Evolutionary conservation across 2,113 vertebrate genomes (phyloP).

Genomic region (Mus spicilegus): DNA sequence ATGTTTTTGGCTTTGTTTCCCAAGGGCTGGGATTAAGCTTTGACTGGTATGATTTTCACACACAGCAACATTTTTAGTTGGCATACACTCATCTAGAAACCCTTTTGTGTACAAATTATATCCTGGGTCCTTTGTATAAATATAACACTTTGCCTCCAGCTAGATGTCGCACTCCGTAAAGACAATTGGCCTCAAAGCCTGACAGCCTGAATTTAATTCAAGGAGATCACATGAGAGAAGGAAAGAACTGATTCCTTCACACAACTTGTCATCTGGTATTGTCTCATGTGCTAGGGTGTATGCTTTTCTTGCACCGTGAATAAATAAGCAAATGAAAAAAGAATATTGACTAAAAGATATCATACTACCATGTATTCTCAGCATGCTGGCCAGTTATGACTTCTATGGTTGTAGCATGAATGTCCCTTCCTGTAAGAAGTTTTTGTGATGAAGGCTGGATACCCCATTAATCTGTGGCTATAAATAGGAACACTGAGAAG

Average conservation of each 20-base stretch:
- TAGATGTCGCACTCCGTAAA: no score
- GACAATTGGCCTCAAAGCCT: not conserved
- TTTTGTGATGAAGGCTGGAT: not conserved
- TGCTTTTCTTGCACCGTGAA: not conserved
- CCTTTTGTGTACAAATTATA: constrained; percentile 6
- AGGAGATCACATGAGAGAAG: not conserved
- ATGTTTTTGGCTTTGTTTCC: not conserved
- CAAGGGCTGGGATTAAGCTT: not conserved
- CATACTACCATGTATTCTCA: not conserved
- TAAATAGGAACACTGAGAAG: not conserved
- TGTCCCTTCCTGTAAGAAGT: not conserved
- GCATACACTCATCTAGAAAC: not conserved
- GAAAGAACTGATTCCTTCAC: not conserved
- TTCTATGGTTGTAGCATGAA: not conserved
- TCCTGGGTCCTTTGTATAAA: not conserved
- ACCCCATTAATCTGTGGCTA: not conserved
- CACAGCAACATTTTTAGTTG: constrained; percentile 17
- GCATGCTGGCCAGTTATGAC: not conserved
- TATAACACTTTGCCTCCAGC: not conserved
- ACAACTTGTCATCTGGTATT: not conserved
- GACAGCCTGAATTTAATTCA: not conserved
- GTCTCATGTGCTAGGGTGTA: not conserved
- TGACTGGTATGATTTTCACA: not conserved
- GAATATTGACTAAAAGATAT: not conserved
- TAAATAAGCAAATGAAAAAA: not conserved